A percentile compares a stretch with the other conserved stretches of the same genome.
Conservation (phyloP, 53 echinoderm and acorn worm genomes). For the Actinopyga echinites region DNA sequence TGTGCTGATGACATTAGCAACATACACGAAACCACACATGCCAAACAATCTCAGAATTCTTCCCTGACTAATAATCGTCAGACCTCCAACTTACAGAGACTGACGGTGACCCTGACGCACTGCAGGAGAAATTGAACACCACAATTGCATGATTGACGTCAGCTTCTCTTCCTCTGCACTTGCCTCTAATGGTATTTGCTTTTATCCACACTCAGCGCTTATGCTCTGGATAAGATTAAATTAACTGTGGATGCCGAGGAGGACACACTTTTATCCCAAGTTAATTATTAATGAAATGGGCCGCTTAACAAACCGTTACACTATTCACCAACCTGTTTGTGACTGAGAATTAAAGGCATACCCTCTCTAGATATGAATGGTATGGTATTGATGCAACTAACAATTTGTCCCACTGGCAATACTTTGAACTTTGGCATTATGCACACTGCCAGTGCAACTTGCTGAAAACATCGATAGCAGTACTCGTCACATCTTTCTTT, state of each 20-base stretch:
- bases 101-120: constrained; percentile 20
- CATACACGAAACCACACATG: constrained; percentile 34
- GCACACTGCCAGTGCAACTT: too few species aligned
- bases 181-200: constrained; percentile 28
- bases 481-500: too few species aligned
- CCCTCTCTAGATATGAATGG: too few species aligned
- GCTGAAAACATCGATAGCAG: too few species aligned
- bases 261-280: not conserved
- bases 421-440: too few species aligned
- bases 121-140: constrained; percentile 27
- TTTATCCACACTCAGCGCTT: constrained; percentile 7
- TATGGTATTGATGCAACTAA: too few species aligned
- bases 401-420: too few species aligned
- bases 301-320: constrained; percentile 28
- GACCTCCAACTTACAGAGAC: not conserved
- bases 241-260: constrained; percentile 16
- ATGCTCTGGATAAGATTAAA: constrained; percentile 7
- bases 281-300: constrained; percentile 34
- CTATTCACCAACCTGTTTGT: constrained; percentile 23
- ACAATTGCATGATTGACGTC: constrained; percentile 25
- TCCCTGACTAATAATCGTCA: constrained; percentile 4
- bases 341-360: constrained; percentile 15
- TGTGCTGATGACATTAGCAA: not conserved
- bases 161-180: constrained; percentile 2
- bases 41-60: constrained; percentile 30